These are phyloP conservation scores for Scaptomyza montana DNA, from an alignment of 1,140 invertebrate genomes.

Conservation along the genomic window DNA sequence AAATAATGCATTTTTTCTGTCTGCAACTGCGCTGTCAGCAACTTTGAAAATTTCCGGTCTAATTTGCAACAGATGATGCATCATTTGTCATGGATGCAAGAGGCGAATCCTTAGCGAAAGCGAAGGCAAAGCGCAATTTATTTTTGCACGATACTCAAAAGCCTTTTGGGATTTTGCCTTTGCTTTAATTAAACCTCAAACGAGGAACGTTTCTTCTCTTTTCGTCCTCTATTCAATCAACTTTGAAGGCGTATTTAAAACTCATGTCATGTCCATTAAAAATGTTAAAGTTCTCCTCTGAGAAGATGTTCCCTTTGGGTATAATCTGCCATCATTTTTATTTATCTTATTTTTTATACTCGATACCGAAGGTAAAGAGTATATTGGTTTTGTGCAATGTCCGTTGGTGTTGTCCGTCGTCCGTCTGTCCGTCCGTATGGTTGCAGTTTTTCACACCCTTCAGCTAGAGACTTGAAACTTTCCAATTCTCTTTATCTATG, in stretches of 20 bases:
- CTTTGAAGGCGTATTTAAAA: slow-evolving; percentile 8
- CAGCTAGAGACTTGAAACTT: too few relatives aligned
- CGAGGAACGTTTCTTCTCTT: too few relatives aligned
- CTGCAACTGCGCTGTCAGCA: too few relatives aligned
- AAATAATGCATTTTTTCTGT: background rate
- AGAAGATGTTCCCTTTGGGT: background rate
- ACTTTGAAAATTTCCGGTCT: slow-evolving; percentile 31
- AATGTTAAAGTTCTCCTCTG: slow-evolving; percentile 6
- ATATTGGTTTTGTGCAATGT: too few relatives aligned
- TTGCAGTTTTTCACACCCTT: too few relatives aligned
- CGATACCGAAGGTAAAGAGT: too few relatives aligned
- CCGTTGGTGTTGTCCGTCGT: too few relatives aligned
- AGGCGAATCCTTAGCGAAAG: slow-evolving; percentile 24
- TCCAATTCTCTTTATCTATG: too few relatives aligned
- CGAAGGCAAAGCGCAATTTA: slow-evolving; percentile 25
- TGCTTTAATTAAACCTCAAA: slow-evolving; percentile 34
- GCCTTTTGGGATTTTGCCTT: background rate
- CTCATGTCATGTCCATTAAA: slow-evolving; percentile 23
- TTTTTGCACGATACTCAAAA: background rate
- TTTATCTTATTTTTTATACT: background rate
- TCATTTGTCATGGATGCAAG: slow-evolving; percentile 36
- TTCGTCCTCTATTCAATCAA: slow-evolving; percentile 8
- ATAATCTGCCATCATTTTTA: background rate
- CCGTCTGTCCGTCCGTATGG: too few relatives aligned
- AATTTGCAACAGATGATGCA: slow-evolving; percentile 31